phyloP scores from a whole-genome alignment of 2,113 vertebrate genomes.

The Eira barbara region DNA sequence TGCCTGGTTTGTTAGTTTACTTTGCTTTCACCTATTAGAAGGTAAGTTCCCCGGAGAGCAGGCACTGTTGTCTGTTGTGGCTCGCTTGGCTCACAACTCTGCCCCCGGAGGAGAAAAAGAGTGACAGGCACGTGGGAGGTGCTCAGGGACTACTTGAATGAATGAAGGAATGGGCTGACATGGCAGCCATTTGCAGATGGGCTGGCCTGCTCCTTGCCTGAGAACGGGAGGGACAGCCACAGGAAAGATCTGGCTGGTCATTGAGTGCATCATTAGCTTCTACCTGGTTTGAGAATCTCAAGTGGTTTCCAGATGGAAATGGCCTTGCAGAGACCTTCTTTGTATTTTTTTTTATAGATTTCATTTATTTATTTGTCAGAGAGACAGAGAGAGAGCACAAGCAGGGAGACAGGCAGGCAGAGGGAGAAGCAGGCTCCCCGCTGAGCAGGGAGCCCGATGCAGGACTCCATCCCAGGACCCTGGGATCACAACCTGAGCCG shows the following conservation, averaged over 20 bases:
- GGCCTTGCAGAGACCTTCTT: neutral
- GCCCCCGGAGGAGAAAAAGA: neutral
- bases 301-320: neutral
- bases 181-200: neutral
- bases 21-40: neutral
- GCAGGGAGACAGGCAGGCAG: too few species aligned
- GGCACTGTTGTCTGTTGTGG: neutral
- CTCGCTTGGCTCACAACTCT: neutral
- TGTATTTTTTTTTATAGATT: neutral
- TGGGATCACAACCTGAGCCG: too few species aligned
- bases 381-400: too few species aligned
- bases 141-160: neutral
- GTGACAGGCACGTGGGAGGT: neutral
- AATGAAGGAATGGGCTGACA: neutral
- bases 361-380: too few species aligned
- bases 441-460: too few species aligned
- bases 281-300: neutral
- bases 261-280: neutral
- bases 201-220: neutral
- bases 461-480: too few species aligned
- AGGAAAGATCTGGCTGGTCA: neutral
- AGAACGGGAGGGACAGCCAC: neutral
- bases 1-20: neutral
- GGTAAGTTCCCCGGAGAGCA: neutral
- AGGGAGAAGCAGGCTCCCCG: too few species aligned